Evolutionary conservation across 2,113 vertebrate genomes (phyloP).

Genomic region (Lonchura striata): DNA sequence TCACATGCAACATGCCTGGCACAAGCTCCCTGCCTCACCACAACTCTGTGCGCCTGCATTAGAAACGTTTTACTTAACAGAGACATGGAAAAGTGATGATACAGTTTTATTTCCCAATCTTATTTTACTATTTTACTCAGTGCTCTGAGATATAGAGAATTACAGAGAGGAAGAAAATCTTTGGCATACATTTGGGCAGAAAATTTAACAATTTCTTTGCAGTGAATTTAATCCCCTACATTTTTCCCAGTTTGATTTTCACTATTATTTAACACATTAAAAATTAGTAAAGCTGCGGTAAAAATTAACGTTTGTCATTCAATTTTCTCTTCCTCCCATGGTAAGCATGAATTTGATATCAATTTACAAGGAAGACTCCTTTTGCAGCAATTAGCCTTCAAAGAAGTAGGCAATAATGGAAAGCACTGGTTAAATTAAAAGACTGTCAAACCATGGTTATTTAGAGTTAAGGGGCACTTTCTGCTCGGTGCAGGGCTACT

Average conservation of each 20-base stretch:
- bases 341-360: background rate
- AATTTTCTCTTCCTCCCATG: constrained; percentile 9
- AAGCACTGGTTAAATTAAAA: background rate
- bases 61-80: background rate
- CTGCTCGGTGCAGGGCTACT: rapidly evolving
- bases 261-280: constrained; percentile 35
- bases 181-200: background rate
- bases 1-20: rapidly evolving
- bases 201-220: constrained; percentile 44
- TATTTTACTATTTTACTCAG: constrained; percentile 25
- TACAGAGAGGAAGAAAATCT: background rate
- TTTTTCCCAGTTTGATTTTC: constrained; percentile 37
- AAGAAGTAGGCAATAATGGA: background rate
- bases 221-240: constrained; percentile 5
- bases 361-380: background rate
- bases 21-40: rapidly evolving
- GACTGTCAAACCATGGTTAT: background rate
- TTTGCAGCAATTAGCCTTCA: background rate
- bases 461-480: background rate
- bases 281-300: constrained; percentile 43
- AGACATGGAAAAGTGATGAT: background rate
- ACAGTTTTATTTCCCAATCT: background rate
- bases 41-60: background rate
- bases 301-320: constrained; percentile 35
- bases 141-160: background rate